phyloP scores from a whole-genome alignment of 2,888 invertebrate species.

The Nipponacmea schrenckii region DNA sequence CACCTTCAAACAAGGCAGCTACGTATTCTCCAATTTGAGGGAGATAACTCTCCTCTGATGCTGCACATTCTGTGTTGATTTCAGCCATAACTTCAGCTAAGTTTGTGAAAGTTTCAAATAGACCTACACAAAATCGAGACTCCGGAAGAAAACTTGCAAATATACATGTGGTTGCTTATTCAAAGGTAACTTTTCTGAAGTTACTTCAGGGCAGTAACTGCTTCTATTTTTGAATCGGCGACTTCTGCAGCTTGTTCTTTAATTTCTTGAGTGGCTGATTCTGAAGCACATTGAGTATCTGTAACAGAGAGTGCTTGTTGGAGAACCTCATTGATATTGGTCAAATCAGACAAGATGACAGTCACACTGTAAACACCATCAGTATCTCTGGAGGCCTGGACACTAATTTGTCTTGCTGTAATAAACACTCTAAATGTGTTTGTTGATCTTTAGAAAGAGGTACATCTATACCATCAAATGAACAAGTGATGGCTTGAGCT shows the following conservation, averaged over 20 bases:
- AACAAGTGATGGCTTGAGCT: constrained; percentile 47
- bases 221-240: too few relatives aligned
- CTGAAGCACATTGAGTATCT: not conserved
- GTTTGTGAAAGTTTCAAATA: too few relatives aligned
- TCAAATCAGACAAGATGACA: constrained; percentile 17
- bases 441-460: constrained; percentile 23
- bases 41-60: constrained; percentile 5
- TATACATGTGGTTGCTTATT: not conserved
- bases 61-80: not conserved
- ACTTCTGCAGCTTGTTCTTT: too few relatives aligned
- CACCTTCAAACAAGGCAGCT: constrained; percentile 36
- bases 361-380: constrained; percentile 22
- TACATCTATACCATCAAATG: constrained; percentile 32
- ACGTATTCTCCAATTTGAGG: constrained; percentile 46
- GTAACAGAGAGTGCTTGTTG: not conserved
- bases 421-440: constrained; percentile 26
- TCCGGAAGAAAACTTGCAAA: not conserved
- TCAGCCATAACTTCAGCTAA: too few relatives aligned
- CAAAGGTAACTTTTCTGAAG: not conserved
- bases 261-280: not conserved
- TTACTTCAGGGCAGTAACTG: not conserved
- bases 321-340: not conserved
- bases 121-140: too few relatives aligned
- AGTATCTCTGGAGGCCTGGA: constrained; percentile 22
- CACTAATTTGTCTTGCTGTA: constrained; percentile 28